Evolutionary conservation across 2,888 invertebrate species (phyloP), one percentile per base, ranked within the genome.

Genomic region (Hydraecia micacea): DNA sequence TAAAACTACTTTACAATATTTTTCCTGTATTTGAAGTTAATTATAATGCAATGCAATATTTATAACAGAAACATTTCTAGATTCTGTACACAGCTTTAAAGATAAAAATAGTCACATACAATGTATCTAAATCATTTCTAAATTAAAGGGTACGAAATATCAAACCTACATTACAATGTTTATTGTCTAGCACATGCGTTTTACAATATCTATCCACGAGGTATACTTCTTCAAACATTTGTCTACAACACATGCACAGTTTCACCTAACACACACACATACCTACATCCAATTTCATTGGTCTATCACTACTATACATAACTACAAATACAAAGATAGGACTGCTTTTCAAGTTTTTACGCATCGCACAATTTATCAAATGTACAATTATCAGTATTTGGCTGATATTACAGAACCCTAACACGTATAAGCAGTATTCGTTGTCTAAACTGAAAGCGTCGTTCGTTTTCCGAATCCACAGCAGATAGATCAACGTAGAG

Each of bases 161-260:
- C 77, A 82, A 84, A 81, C 82, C 60, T 83, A 83, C 70, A 71
- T 82, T 84, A 87, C 84, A 85, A 71, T 80, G 13, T 79, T 79
- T 81, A 83, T 83, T 71, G 74, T 86, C 86, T 89, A 90, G 79
- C 86, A 90, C 90, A 91, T 92, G 92, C 92, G 87, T 83, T 58
- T 89, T 91, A 91, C 90, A 87, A 88, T 79, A 87, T 90, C 92
- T 92, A 91, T 91, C 77, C 84, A 90, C 86, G 86, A 89, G 73
- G 77, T 81, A 78, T 81, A 86, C 78, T 89, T 88, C 77, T 76
- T 85, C 87, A 88, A 91, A 83, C 89, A 89, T 87, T 83, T 89
- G 77, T 86, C 95, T 96, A 96, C 95, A 81, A 88, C 83, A 84
- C 92, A 93, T 96, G 96, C 96, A 96, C 93, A 93, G 90, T 90